These are phyloP conservation scores for Drosophila mimica DNA, from an alignment of 2,888 invertebrate genomes.

Conservation along the genomic window DNA sequence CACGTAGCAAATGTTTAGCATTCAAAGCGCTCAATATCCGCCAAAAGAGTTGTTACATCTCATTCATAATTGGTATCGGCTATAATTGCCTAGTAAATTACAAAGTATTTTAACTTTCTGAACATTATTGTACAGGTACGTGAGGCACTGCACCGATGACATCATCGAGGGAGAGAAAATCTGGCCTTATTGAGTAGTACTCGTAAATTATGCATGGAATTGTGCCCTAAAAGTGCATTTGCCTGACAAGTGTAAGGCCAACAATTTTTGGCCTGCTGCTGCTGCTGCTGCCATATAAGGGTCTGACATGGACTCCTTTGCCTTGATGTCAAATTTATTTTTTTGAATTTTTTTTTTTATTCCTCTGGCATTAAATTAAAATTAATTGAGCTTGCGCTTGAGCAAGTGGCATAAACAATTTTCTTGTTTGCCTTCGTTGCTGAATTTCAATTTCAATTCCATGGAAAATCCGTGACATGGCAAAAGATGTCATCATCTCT, in stretches of 20 bases:
- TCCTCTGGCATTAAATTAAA: conserved; percentile 67
- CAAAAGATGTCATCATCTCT: conserved; percentile 68
- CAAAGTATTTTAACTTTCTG: conserved; percentile 13
- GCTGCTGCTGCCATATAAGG: conserved; percentile 61
- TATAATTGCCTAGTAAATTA: conserved; percentile 39
- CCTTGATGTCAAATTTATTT: conserved; percentile 53
- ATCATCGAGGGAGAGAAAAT: conserved; percentile 23
- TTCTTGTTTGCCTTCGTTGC: conserved; percentile 52
- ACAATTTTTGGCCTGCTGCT: conserved; percentile 34
- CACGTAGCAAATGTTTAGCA: conserved; percentile 61
- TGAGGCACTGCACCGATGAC: conserved; percentile 21
- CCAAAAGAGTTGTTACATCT: conserved; percentile 45
- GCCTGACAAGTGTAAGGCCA: conserved; percentile 37
- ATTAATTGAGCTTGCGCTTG: conserved; percentile 64
- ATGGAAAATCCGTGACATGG: conserved; percentile 67
- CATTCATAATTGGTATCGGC: conserved; percentile 36
- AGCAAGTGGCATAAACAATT: conserved; percentile 63
- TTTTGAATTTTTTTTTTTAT: conserved; percentile 11
- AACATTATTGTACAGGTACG: conserved; percentile 38
- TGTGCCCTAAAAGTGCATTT: conserved; percentile 71
- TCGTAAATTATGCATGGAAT: conserved; percentile 43
- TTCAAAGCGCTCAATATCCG: conserved; percentile 41
- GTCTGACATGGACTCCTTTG: conserved; percentile 57
- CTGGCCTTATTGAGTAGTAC: conserved; percentile 17
- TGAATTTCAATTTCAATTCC: conserved; percentile 69